A percentile compares a stretch with the other conserved stretches of the same genome.
Conservation (phyloP, 2,113 vertebrate genomes). For the Gnathonemus echidnorhynchus region DNA sequence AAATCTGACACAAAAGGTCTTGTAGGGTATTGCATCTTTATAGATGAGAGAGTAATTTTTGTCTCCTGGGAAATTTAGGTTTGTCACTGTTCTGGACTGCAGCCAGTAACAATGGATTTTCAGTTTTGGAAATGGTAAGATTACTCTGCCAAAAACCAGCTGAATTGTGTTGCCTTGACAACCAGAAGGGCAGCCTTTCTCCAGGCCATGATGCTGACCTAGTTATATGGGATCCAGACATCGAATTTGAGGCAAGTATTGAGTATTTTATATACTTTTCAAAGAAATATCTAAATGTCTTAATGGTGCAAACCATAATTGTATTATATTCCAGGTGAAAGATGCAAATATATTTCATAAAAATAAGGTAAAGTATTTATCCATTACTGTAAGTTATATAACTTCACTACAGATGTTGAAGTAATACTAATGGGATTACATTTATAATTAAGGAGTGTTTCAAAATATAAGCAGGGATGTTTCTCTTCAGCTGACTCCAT, state of each 20-base stretch:
- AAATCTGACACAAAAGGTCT: not conserved
- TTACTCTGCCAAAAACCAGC: constrained; percentile 47
- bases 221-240: constrained; percentile 50
- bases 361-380: constrained; percentile 58
- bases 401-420: not conserved
- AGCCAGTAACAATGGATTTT: constrained; percentile 38
- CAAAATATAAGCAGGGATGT: not conserved
- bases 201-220: constrained; percentile 45
- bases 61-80: constrained; percentile 25
- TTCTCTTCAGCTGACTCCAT: constrained; percentile 62
- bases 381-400: not conserved
- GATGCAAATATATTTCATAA: constrained; percentile 59
- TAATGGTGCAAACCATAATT: not conserved
- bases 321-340: constrained; percentile 51
- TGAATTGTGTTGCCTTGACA: constrained; percentile 36
- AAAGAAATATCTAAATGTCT: not conserved
- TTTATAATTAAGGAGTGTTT: not conserved
- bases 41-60: not conserved
- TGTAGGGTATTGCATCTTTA: not conserved
- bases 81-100: constrained; percentile 50
- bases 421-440: not conserved
- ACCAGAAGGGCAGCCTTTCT: constrained; percentile 37
- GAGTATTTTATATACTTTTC: not conserved
- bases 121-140: constrained; percentile 35
- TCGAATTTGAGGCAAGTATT: constrained; percentile 43